A percentile compares a stretch with the other conserved stretches of the same genome.
These are phyloP conservation scores for Ips nitidus DNA, from an alignment of 1,140 invertebrate species.

Conservation along the genomic window DNA sequence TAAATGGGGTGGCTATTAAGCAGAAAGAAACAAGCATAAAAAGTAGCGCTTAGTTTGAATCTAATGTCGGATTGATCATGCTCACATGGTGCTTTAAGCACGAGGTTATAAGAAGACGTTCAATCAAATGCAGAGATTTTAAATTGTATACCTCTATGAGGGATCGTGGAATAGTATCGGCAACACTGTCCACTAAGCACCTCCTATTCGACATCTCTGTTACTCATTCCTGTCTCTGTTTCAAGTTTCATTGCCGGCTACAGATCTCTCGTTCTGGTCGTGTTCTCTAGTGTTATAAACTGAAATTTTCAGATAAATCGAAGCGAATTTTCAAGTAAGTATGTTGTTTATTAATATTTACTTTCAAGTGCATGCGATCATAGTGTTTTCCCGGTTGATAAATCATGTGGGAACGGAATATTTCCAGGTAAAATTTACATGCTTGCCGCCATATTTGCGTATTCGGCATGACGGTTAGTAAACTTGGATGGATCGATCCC, in stretches of 20 bases:
- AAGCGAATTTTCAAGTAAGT: conserved; percentile 25
- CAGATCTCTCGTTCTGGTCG: conserved; percentile 17
- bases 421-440: conserved; percentile 5
- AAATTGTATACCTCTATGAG: no score
- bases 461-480: conserved; percentile 45
- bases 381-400: background rate
- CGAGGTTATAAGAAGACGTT: no score
- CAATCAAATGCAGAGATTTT: no score
- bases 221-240: background rate
- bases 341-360: conserved; percentile 16
- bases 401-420: background rate
- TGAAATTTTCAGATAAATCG: conserved; percentile 9
- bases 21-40: no score
- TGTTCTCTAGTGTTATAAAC: conserved; percentile 2
- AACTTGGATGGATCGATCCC: conserved; percentile 45
- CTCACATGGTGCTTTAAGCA: no score
- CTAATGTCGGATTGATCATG: no score
- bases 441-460: conserved; percentile 37
- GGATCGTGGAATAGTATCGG: background rate
- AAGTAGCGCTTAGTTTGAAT: no score
- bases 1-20: no score
- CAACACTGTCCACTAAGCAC: conserved; percentile 9
- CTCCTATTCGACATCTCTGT: conserved; percentile 17
- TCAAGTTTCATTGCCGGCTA: conserved; percentile 24
- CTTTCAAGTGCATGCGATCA: background rate